A percentile compares a stretch with the other conserved stretches of the same genome.
Evolutionary conservation across 2,797 vertebrate species (phyloP).

Genomic region (Heteromormyrus szaboi): DNA sequence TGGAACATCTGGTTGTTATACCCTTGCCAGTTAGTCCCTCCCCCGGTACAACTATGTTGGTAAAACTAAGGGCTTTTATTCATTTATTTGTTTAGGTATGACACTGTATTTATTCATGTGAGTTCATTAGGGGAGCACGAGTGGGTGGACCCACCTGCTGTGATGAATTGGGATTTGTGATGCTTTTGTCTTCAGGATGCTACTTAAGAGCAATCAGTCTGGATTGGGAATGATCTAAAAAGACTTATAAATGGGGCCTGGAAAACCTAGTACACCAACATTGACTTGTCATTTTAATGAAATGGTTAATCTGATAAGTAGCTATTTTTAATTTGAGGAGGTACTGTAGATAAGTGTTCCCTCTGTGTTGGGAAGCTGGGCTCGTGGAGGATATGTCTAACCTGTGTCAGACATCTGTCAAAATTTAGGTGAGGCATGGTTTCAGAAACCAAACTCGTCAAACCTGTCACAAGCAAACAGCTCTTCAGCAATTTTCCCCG

Average conservation of each 20-base stretch:
- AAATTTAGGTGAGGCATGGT: neutral
- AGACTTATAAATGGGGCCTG: neutral
- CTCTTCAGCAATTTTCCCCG: neutral
- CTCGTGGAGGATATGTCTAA: neutral
- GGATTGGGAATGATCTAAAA: neutral
- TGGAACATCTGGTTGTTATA: neutral
- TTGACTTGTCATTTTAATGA: neutral
- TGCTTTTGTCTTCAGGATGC: neutral
- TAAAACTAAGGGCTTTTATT: neutral
- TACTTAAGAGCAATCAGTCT: neutral
- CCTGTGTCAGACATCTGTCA: neutral
- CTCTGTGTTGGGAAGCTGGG: neutral
- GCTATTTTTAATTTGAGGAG: neutral
- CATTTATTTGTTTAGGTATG: neutral
- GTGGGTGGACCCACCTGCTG: neutral
- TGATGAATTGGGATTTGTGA: neutral
- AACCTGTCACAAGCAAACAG: neutral
- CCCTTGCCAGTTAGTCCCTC: neutral
- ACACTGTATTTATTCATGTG: conserved; percentile 4
- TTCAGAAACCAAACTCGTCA: conserved; percentile 1
- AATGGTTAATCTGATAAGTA: neutral
- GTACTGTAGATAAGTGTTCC: neutral
- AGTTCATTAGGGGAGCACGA: neutral
- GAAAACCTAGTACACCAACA: neutral
- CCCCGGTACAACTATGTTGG: neutral